These are phyloP conservation scores for Tyrannus savana DNA, from an alignment of 2,113 vertebrate genomes.

Conservation along the genomic window DNA sequence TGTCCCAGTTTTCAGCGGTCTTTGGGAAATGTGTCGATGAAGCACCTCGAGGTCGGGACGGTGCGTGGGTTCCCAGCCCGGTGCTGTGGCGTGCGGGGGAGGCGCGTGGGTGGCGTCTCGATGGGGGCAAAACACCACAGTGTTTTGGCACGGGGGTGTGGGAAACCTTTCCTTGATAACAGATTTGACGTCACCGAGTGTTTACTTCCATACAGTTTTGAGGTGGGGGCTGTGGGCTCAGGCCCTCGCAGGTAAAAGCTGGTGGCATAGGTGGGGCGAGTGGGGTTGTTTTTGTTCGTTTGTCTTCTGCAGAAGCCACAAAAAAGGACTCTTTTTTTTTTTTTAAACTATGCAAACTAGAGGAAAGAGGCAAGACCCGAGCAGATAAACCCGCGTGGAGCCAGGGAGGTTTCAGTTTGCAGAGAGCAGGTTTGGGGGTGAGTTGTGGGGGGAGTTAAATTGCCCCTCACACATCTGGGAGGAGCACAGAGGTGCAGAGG, in stretches of 20 bases:
- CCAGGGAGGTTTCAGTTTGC: not conserved
- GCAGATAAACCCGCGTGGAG: not conserved
- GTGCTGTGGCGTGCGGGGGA: not conserved
- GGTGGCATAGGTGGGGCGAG: not conserved
- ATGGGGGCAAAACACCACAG: not conserved
- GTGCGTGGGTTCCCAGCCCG: not conserved
- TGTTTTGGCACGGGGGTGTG: conserved; percentile 1
- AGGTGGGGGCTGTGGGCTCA: not conserved
- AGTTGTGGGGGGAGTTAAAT: not conserved
- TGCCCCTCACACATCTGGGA: fast-evolving
- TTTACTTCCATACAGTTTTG: not conserved
- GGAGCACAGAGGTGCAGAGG: not conserved
- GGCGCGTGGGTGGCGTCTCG: not conserved
- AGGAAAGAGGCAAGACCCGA: not conserved
- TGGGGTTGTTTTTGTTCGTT: conserved; percentile 27
- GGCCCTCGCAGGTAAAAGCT: not conserved
- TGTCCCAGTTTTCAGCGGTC: not conserved
- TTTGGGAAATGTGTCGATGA: not conserved
- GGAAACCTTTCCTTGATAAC: conserved; percentile 12
- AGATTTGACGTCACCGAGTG: not conserved
- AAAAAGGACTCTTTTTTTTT: not conserved
- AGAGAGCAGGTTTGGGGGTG: not conserved
- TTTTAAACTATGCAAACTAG: not conserved
- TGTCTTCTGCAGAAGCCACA: conserved; percentile 41
- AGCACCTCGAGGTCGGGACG: not conserved